Percentiles rank a stretch among this genome's conserved stretches.
Conservation (phyloP, 2,888 invertebrate species). For the Ennomos quercinarius region DNA sequence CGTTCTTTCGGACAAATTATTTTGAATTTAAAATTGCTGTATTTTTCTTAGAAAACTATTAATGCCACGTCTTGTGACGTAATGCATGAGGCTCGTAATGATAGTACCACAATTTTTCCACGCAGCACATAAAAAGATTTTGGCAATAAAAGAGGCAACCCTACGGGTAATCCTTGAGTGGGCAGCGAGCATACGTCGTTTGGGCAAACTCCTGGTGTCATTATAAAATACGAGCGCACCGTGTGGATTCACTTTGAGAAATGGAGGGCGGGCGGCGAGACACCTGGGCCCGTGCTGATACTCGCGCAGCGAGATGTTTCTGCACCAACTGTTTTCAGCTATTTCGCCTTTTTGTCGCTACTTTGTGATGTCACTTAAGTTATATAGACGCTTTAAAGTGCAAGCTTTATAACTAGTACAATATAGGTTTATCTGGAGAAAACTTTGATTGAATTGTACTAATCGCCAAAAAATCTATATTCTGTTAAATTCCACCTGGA, state of each 20-base stretch:
- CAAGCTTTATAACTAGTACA: conserved; percentile 31
- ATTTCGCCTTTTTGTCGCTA: conserved; percentile 57
- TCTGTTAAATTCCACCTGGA: too few species aligned
- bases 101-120: conserved; percentile 43
- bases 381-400: conserved; percentile 48
- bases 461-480: too few species aligned
- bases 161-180: conserved; percentile 75
- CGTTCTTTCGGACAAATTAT: too few species aligned
- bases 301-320: conserved; percentile 43
- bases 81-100: conserved; percentile 28
- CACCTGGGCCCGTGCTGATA: conserved; percentile 66
- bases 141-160: conserved; percentile 56
- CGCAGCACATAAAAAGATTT: conserved; percentile 48
- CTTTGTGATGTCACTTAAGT: conserved; percentile 54
- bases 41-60: conserved; percentile 21
- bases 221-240: conserved; percentile 80
- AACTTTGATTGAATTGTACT: conserved; percentile 36
- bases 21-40: conserved; percentile 6
- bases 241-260: conserved; percentile 82
- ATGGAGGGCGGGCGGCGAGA: conserved; percentile 69
- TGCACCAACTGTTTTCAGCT: conserved; percentile 50
- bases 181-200: conserved; percentile 77
- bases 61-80: conserved; percentile 30
- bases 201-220: conserved; percentile 75
- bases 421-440: conserved; percentile 28